Conservation (phyloP, 2,113 vertebrate genomes). For the Ivindomyrus marchei region DNA sequence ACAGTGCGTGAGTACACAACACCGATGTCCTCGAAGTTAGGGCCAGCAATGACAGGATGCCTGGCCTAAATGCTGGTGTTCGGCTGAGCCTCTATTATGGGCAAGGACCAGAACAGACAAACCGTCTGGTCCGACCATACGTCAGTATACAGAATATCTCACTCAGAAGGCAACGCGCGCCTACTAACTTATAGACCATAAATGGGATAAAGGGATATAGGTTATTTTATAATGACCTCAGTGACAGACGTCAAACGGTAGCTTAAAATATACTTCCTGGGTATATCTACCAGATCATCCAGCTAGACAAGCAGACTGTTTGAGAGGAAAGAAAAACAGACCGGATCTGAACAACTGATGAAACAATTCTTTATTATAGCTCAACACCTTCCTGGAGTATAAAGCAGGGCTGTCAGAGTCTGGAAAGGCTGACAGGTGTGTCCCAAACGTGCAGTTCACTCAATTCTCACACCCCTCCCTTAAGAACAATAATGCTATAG, state of each 20-base stretch:
- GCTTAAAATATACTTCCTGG: not conserved
- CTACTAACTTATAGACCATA: not conserved
- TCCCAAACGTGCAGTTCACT: not conserved
- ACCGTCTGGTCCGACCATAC: not conserved
- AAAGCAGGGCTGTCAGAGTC: not conserved
- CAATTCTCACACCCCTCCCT: not conserved
- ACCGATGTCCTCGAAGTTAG: not conserved
- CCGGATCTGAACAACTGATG: not conserved
- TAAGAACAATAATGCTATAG: not conserved
- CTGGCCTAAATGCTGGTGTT: not conserved
- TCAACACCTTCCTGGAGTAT: not conserved
- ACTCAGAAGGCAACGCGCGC: not conserved
- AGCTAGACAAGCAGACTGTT: not conserved
- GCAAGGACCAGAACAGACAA: not conserved
- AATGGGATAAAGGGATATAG: not conserved
- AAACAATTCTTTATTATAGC: not conserved
- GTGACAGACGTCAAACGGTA: not conserved
- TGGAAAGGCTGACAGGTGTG: not conserved
- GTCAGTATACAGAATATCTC: not conserved
- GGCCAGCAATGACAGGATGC: not conserved
- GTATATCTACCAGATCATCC: not conserved
- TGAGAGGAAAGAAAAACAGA: conserved; percentile 1
- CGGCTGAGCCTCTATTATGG: not conserved
- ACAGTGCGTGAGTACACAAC: not conserved
- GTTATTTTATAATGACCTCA: not conserved